Conservation (phyloP, 2,113 vertebrate genomes). For the Nansenia antarctica region DNA sequence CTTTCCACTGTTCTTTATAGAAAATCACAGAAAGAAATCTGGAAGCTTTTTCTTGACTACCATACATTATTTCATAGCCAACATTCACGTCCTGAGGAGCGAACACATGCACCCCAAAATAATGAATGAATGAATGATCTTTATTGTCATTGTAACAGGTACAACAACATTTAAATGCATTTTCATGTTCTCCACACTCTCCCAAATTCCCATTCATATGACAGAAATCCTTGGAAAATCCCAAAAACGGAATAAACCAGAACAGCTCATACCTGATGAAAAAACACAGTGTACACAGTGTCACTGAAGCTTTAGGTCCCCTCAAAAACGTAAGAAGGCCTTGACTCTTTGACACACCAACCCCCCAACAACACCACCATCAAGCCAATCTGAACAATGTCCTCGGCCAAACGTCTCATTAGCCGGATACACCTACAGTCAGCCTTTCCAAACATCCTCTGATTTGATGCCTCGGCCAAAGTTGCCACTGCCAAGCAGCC, state of each 20-base stretch:
- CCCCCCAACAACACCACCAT: slow-evolving; percentile 36
- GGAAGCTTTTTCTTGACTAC: no score
- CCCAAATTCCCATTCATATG: no score
- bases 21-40: no score
- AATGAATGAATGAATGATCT: no score
- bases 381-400: neutral
- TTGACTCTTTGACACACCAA: slow-evolving; percentile 6
- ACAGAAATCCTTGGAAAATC: slow-evolving; percentile 59
- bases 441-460: slow-evolving; percentile 38
- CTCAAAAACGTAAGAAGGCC: neutral
- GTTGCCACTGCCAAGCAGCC: slow-evolving; percentile 55
- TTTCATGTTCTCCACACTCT: no score
- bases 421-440: slow-evolving; percentile 50
- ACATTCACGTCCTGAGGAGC: no score
- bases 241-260: slow-evolving; percentile 59
- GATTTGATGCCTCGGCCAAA: slow-evolving; percentile 46
- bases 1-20: no score
- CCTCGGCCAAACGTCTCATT: slow-evolving; percentile 56
- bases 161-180: no score
- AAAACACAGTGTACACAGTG: slow-evolving; percentile 53
- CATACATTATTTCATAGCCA: no score
- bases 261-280: slow-evolving; percentile 60
- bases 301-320: no score
- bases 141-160: no score
- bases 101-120: no score